Percentiles rank a stretch among this genome's conserved stretches.
phyloP scores from a whole-genome alignment of 2,888 invertebrate species.

The Amphipyra berbera region DNA sequence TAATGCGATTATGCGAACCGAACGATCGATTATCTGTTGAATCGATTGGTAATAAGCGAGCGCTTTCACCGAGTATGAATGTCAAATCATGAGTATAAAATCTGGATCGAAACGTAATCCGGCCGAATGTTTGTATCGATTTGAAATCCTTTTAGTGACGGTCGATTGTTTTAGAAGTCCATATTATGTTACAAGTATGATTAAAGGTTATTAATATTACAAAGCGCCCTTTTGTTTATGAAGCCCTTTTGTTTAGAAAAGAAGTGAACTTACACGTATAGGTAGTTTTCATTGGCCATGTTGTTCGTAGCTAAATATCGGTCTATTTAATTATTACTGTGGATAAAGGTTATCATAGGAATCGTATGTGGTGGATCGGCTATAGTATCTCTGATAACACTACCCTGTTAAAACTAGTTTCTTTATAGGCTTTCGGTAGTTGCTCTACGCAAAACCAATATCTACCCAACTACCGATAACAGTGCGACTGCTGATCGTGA shows the following conservation, averaged over 20 bases:
- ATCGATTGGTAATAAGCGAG: constrained; percentile 76
- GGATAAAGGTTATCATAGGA: too few relatives aligned
- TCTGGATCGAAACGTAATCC: constrained; percentile 77
- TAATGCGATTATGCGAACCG: constrained; percentile 82
- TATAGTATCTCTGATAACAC: too few relatives aligned
- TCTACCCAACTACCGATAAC: too few relatives aligned
- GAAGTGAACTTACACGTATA: too few relatives aligned
- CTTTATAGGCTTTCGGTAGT: too few relatives aligned
- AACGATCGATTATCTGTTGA: constrained; percentile 79
- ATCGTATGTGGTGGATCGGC: too few relatives aligned
- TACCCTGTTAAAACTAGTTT: too few relatives aligned
- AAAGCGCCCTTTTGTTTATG: constrained; percentile 13
- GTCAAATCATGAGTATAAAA: constrained; percentile 79
- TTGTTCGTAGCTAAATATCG: too few relatives aligned
- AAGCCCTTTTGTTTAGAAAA: background rate
- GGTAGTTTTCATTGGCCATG: too few relatives aligned
- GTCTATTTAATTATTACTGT: too few relatives aligned
- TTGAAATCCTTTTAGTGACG: constrained; percentile 78
- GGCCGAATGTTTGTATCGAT: constrained; percentile 70
- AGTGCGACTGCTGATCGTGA: too few relatives aligned
- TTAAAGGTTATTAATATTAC: constrained; percentile 38
- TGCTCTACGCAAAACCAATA: too few relatives aligned
- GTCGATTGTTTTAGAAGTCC: constrained; percentile 68
- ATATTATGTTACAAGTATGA: constrained; percentile 51
- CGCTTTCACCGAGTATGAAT: constrained; percentile 87